Conservation (phyloP, 2,797 vertebrate genomes). For the Eulemur coronatus region DNA sequence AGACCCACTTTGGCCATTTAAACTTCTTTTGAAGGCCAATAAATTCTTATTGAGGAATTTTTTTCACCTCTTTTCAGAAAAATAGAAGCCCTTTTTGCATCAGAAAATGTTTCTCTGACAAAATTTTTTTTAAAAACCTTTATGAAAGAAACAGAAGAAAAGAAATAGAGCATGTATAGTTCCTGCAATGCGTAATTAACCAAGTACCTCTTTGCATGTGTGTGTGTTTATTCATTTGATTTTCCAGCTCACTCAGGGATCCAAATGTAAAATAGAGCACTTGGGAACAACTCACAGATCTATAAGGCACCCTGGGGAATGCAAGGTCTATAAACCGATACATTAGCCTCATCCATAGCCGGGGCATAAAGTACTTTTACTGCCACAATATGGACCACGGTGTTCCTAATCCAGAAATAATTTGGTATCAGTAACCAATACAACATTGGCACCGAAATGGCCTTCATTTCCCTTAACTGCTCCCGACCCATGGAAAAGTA, state of each 20-base stretch:
- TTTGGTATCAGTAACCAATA: constrained; percentile 44
- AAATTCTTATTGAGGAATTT: background rate
- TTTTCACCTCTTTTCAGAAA: constrained; percentile 16
- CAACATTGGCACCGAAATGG: constrained; percentile 29
- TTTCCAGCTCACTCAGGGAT: constrained; percentile 41
- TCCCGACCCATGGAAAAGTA: constrained; percentile 25
- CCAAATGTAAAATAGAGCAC: constrained; percentile 44
- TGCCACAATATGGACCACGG: background rate
- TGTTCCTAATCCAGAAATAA: constrained; percentile 59
- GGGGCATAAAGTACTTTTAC: constrained; percentile 26
- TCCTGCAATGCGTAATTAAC: constrained; percentile 32
- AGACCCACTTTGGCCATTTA: background rate
- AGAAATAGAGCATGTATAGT: background rate
- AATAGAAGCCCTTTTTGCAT: background rate
- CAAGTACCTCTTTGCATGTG: constrained; percentile 18
- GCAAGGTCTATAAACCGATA: constrained; percentile 36
- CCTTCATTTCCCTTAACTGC: constrained; percentile 64
- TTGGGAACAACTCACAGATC: constrained; percentile 53
- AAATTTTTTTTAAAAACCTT: background rate
- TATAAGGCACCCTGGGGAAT: constrained; percentile 38
- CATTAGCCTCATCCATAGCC: constrained; percentile 13
- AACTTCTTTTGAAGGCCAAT: constrained; percentile 1
- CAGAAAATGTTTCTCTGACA: constrained; percentile 10
- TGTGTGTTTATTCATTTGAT: constrained; percentile 35
- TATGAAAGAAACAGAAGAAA: background rate